Evolutionary conservation across 2,888 invertebrate species (phyloP).

Genomic region (Lasioglossum calceatum): DNA sequence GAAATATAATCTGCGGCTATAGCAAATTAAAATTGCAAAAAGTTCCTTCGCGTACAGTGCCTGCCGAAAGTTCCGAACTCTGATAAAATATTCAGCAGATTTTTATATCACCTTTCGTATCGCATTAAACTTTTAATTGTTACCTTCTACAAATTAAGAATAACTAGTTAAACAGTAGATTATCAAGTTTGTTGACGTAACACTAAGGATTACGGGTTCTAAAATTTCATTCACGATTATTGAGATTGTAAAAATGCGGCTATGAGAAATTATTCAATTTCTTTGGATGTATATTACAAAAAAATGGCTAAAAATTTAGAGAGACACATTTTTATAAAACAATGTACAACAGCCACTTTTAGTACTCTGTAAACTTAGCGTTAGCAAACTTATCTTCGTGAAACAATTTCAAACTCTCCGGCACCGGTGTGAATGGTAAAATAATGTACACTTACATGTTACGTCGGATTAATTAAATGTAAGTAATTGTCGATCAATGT

Average conservation of each 20-base stretch:
- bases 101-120: not conserved
- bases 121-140: not conserved
- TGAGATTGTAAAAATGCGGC: too few relatives aligned
- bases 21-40: not conserved
- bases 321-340: not conserved
- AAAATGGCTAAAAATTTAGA: not conserved
- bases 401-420: not conserved
- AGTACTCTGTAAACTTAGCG: not conserved
- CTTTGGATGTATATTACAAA: not conserved
- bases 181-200: not conserved
- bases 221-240: not conserved
- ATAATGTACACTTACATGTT: not conserved
- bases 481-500: not conserved
- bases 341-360: not conserved
- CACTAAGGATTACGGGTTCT: not conserved
- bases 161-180: not conserved
- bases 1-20: not conserved
- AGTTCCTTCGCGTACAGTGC: not conserved
- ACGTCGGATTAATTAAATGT: constrained; percentile 1
- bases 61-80: not conserved
- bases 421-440: not conserved
- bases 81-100: not conserved
- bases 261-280: not conserved
- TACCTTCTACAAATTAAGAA: not conserved
- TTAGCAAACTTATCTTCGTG: not conserved